Evolutionary conservation across 2,888 invertebrate species (phyloP), one percentile per base, ranked within the genome.

Genomic region (Trilocha varians): DNA sequence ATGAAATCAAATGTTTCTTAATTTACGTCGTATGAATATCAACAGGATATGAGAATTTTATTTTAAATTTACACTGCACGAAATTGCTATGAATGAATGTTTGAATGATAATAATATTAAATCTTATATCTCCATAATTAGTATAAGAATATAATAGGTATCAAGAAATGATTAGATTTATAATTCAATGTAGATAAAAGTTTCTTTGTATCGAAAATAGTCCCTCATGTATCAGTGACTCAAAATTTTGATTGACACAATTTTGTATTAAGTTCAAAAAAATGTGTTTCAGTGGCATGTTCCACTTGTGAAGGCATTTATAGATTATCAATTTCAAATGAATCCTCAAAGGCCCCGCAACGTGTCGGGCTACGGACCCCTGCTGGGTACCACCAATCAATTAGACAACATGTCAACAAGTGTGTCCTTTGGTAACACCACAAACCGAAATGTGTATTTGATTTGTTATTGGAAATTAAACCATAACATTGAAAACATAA

Each of bases 371-470:
- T 69, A 67, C 70, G 73, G 73, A 73, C 77, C 79, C 85, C 84
- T 75, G 65, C 80, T 58, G 85, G 58, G 85, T 77, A 78, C 73
- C 78, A 78, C 83, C 83, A 75, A 84, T 85, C 85, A 85, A 85
- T 85, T 84, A 85, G 83, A 84, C 76, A 83, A 83, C 83, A 82
- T 85, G 84, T 85, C 85, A 85, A 85, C 85, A 84, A 84, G 82
- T 85, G 69, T 78, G 83, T 82, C 78, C 76, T 78, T 80, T 74
- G 72, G 76, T 76, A 79, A 74, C 62, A 66, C 65, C 62, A 64
- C 65, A 69, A 66, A 68, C 70, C 72, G 69, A 67, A 59, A 52
- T 53, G 46, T 50, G 45, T 45, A 44, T 48, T 47, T 32, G 50
- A 50, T 47, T 43, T 58, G 46, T 53, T 66, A 65, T 58, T 61